Base-by-base conservation (phyloP, 2,888 invertebrate species). In the Tribolium freemani region DNA sequence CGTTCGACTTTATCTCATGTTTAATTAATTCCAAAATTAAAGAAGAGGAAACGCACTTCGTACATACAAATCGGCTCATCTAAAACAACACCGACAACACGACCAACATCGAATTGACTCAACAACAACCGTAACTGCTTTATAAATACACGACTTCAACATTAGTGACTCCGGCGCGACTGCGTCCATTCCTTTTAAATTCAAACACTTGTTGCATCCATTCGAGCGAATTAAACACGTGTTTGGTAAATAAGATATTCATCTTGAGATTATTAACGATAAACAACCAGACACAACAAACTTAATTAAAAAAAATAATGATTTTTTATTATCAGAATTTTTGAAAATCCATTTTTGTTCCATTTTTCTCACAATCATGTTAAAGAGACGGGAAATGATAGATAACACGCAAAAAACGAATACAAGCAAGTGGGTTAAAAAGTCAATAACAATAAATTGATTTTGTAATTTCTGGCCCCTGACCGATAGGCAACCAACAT, bases 41-140 rank as follows among this genome's bases (percentile, higher is more conserved):
- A 38, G 9, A 31, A 1, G 48, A 48, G 11, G 3, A 13, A 48
- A n/a, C 11, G 10, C 48, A 5, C n/a, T n/a, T n/a, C n/a, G n/a
- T 11, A 48, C 16, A 16, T 48, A 48, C 11, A 13, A 5, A 13
- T 13, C 6, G 10, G n/a, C 48, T 48, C 11, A 48, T 11, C 16
- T 45, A 48, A 48, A 48, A 13, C 48, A 2, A 8, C 48, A 16
- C n/a, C 48, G 4, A 48, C 48, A 16, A 11, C 48, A 48, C 48
- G 48, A 48, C 11, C 3, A 16, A 48, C 11, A 48, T 48, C n/a
- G 48, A 38, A 48, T 16, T 48, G 48, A 11, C 48, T 16, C 48
- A 48, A 48, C 38, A 48, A 48, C 16, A 48, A 48, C 48, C 48
- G 46, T 48, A 48, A 11, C 16, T 16, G 48, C 48, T 48, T 48